phyloP scores from a whole-genome alignment of 2,888 invertebrate species.

The Philaethria dido region DNA sequence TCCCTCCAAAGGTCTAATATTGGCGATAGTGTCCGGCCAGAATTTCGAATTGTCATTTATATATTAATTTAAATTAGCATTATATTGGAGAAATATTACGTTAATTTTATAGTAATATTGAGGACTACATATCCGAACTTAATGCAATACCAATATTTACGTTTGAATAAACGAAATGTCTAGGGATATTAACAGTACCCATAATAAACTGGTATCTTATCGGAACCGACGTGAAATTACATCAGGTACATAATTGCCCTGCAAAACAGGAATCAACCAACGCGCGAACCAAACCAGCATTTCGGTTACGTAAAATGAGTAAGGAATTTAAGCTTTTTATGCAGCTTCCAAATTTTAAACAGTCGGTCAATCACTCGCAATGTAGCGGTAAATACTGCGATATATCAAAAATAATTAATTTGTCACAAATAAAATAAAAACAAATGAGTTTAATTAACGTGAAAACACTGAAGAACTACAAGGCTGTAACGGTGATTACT shows the following conservation, averaged over 20 bases:
- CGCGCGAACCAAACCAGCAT: conserved; percentile 34
- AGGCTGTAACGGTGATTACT: conserved; percentile 18
- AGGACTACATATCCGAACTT: conserved; percentile 3
- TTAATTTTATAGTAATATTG: neutral
- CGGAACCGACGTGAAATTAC: conserved; percentile 56
- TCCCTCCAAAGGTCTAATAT: no score
- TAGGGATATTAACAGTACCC: conserved; percentile 25
- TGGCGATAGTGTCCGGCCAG: no score
- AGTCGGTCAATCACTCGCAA: conserved; percentile 5
- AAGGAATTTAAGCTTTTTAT: conserved; percentile 10
- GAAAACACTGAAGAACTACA: neutral
- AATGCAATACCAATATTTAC: neutral
- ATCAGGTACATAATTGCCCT: conserved; percentile 54
- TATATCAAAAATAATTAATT: conserved; percentile 7
- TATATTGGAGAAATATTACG: no score
- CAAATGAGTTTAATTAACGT: conserved; percentile 13
- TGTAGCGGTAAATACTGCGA: conserved; percentile 10
- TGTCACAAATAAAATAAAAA: conserved; percentile 5
- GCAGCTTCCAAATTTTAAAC: neutral
- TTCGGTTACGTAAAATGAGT: conserved; percentile 32
- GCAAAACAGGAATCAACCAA: conserved; percentile 30
- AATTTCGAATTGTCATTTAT: no score
- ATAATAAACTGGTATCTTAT: conserved; percentile 52
- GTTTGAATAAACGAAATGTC: conserved; percentile 8
- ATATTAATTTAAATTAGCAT: no score